Percentiles rank a stretch among this genome's conserved stretches.
These are phyloP conservation scores for Sebastes trivittatus DNA, from an alignment of 2,797 vertebrate genomes.

Conservation along the genomic window DNA sequence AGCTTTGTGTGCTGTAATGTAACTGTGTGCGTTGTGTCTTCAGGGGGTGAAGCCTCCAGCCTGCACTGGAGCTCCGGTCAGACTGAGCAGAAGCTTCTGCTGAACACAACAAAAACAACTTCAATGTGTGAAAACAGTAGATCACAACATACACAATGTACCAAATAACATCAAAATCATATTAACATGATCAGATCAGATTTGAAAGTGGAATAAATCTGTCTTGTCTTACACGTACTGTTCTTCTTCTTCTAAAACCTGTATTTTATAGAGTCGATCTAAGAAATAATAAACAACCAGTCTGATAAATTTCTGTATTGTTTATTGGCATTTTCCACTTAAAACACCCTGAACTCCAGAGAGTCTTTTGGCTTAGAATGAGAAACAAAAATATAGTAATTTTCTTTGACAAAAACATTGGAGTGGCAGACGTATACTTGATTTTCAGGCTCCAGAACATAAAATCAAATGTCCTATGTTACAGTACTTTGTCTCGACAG, in stretches of 20 bases:
- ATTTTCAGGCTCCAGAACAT: conserved; percentile 74
- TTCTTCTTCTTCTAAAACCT: neutral
- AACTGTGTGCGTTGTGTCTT: conserved; percentile 4
- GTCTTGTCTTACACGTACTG: neutral
- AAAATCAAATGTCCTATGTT: conserved; percentile 60
- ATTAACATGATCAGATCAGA: neutral
- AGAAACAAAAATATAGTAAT: conserved; percentile 58
- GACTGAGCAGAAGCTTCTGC: conserved; percentile 72
- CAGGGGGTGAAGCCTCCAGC: conserved; percentile 85
- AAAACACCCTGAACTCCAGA: conserved; percentile 75
- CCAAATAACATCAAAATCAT: neutral
- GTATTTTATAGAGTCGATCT: neutral
- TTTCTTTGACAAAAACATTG: conserved; percentile 64
- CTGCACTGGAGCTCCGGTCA: conserved; percentile 76
- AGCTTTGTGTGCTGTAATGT: neutral
- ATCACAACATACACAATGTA: neutral
- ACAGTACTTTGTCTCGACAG: conserved; percentile 71
- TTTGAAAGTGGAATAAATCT: neutral
- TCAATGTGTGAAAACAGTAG: neutral
- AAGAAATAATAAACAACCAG: neutral
- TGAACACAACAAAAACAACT: conserved; percentile 28
- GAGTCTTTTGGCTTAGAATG: conserved; percentile 74
- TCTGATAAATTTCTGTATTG: conserved; percentile 59
- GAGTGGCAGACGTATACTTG: conserved; percentile 73
- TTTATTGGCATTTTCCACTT: conserved; percentile 81